Percentiles rank a stretch among this genome's conserved stretches.
phyloP scores from a whole-genome alignment of 2,888 invertebrate species.

The Malacosoma neustria region DNA sequence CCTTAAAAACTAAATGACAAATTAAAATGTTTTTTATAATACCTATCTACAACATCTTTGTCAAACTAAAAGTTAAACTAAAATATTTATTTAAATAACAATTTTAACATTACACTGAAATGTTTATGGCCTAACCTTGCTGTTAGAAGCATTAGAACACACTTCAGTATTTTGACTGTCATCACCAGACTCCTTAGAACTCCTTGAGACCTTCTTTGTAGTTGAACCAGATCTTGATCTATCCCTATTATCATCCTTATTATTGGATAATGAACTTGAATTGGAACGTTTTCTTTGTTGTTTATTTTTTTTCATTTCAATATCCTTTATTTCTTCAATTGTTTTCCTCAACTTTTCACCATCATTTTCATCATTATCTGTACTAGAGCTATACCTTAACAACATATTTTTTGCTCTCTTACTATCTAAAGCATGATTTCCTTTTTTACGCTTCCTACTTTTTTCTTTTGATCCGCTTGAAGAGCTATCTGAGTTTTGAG shows the following conservation, averaged over 20 bases:
- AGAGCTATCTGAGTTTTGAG: neutral
- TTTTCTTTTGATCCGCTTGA: neutral
- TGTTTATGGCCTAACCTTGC: slow-evolving; percentile 47
- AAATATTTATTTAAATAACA: neutral
- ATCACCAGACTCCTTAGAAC: neutral
- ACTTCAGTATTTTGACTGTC: slow-evolving; percentile 15
- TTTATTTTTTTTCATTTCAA: neutral
- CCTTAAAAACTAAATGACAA: neutral
- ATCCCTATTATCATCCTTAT: too few relatives aligned
- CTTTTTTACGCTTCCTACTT: slow-evolving; percentile 13
- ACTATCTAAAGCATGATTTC: slow-evolving; percentile 42
- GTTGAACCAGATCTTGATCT: neutral
- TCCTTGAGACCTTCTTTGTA: neutral
- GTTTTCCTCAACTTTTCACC: slow-evolving; percentile 31
- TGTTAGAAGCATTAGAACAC: slow-evolving; percentile 35
- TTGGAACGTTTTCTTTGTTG: neutral
- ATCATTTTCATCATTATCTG: slow-evolving; percentile 49
- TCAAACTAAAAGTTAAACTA: neutral
- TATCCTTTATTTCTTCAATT: slow-evolving; percentile 4
- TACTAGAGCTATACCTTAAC: slow-evolving; percentile 46
- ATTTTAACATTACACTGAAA: slow-evolving; percentile 5
- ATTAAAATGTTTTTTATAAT: neutral
- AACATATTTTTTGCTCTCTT: slow-evolving; percentile 51
- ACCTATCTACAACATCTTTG: neutral
- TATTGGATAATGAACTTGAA: too few relatives aligned